Percentiles rank a stretch among this genome's conserved stretches.
These are phyloP conservation scores for Beris chalybata DNA, from an alignment of 2,888 invertebrate species.

Conservation along the genomic window DNA sequence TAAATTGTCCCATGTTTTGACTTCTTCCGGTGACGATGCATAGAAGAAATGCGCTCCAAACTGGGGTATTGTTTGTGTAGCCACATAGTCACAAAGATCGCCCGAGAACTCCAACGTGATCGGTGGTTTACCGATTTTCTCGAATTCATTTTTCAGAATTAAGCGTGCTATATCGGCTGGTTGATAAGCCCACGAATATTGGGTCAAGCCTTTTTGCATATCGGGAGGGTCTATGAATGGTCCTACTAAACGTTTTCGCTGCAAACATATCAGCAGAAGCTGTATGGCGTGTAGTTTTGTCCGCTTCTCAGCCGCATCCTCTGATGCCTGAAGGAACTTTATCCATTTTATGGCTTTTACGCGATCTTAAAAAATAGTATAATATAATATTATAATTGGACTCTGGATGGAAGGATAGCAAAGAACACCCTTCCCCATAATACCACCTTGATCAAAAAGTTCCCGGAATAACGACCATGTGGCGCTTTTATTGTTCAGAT, in stretches of 20 bases:
- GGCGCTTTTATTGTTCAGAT: too few relatives aligned
- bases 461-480: too few relatives aligned
- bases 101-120: slow-evolving; percentile 52
- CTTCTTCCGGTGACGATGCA: slow-evolving; percentile 56
- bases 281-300: slow-evolving; percentile 51
- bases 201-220: slow-evolving; percentile 44
- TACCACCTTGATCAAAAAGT: too few relatives aligned
- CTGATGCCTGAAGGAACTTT: slow-evolving; percentile 35
- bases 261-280: slow-evolving; percentile 56
- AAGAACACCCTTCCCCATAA: too few relatives aligned
- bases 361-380: slow-evolving; percentile 36
- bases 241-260: slow-evolving; percentile 52
- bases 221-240: slow-evolving; percentile 54
- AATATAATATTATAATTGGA: too few relatives aligned
- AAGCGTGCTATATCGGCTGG: slow-evolving; percentile 50
- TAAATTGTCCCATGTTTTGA: slow-evolving; percentile 53
- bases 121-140: slow-evolving; percentile 46
- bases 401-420: too few relatives aligned
- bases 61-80: slow-evolving; percentile 57
- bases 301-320: slow-evolving; percentile 20
- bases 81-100: slow-evolving; percentile 56
- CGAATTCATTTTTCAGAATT: slow-evolving; percentile 46
- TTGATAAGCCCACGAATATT: slow-evolving; percentile 41
- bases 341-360: slow-evolving; percentile 40
- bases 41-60: slow-evolving; percentile 60